Conservation (phyloP, 2,797 vertebrate species). For the Anableps anableps region DNA sequence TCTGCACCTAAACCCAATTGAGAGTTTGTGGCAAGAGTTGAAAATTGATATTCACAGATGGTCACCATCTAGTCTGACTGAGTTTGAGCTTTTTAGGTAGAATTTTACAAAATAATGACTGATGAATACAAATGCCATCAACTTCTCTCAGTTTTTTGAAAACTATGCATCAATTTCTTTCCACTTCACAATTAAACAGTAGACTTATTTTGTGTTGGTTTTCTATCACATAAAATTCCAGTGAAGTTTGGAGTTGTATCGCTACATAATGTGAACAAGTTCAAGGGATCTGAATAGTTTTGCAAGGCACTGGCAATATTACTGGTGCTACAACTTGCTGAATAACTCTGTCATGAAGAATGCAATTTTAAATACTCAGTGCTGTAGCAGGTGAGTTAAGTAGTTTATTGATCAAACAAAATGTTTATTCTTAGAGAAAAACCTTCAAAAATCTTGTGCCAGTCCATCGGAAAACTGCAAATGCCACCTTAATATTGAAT, state of each 20-base stretch:
- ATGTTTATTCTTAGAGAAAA: not conserved
- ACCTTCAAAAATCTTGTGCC: not conserved
- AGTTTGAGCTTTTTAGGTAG: not conserved
- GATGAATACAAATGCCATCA: not conserved
- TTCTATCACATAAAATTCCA: not conserved
- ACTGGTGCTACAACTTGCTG: not conserved
- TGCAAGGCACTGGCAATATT: not conserved
- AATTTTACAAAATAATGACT: not conserved
- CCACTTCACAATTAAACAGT: not conserved
- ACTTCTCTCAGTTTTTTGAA: not conserved
- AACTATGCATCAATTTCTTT: not conserved
- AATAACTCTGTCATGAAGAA: not conserved
- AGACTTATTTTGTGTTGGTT: not conserved
- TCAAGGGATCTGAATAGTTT: not conserved
- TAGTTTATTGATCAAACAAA: not conserved
- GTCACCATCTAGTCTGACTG: not conserved
- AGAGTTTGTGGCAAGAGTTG: not conserved
- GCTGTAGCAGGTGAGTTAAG: not conserved
- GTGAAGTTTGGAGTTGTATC: not conserved
- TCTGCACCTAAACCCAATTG: not conserved
- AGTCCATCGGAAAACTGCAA: not conserved
- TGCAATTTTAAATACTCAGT: not conserved
- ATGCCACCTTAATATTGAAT: slow-evolving; percentile 16
- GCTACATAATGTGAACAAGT: not conserved
- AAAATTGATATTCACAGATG: not conserved